These are phyloP conservation scores for Cryptus viduatorius DNA, from an alignment of 2,888 invertebrate species.

Conservation along the genomic window DNA sequence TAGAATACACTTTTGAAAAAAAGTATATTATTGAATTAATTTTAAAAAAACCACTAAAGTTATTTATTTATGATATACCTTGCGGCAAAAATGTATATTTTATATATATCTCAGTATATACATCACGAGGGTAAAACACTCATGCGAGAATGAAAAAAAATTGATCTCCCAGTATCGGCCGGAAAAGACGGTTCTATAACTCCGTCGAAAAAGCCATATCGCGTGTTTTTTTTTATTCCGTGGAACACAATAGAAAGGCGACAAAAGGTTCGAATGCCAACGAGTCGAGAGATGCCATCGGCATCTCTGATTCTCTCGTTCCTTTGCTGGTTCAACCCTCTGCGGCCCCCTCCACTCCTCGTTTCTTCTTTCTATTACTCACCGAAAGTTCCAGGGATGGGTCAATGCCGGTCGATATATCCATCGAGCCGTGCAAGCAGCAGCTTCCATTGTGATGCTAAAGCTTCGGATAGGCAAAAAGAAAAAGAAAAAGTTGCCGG, in stretches of 20 bases:
- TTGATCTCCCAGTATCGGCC: neutral
- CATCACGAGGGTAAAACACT: too few species aligned
- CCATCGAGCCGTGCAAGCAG: conserved; percentile 55
- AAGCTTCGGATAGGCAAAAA: conserved; percentile 1
- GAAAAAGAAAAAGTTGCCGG: conserved; percentile 20
- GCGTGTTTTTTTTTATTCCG: neutral
- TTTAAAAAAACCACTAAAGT: too few species aligned
- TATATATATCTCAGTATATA: too few species aligned
- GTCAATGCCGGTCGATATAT: conserved; percentile 74
- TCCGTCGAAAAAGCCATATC: neutral
- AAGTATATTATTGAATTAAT: too few species aligned
- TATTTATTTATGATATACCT: too few species aligned
- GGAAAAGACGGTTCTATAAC: neutral
- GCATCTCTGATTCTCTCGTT: conserved; percentile 52
- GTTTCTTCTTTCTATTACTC: conserved; percentile 24
- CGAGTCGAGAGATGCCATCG: conserved; percentile 46
- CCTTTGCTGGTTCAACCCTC: conserved; percentile 51
- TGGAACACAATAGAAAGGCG: conserved; percentile 34
- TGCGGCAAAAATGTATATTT: too few species aligned
- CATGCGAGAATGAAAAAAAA: neutral
- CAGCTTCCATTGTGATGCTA: conserved; percentile 41
- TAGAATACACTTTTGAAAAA: too few species aligned
- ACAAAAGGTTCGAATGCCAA: conserved; percentile 78
- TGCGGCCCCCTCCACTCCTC: conserved; percentile 32
- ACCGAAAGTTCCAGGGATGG: conserved; percentile 59